These are phyloP conservation scores for Thunnus thynnus DNA, from an alignment of 2,113 vertebrate species.

Conservation along the genomic window DNA sequence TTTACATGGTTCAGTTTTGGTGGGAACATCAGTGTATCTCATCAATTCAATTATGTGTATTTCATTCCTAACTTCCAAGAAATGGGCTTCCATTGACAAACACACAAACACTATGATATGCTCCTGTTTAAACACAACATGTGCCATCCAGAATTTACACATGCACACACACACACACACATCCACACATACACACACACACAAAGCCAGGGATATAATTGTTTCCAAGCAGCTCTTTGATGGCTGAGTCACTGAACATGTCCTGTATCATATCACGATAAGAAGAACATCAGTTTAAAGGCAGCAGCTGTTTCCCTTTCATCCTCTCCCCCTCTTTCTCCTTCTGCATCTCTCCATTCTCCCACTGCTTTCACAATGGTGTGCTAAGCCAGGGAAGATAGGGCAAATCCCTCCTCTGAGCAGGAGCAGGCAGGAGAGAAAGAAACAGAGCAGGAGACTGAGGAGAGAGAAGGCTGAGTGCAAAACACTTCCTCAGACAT, in stretches of 20 bases:
- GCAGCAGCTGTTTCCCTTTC: conserved; percentile 78
- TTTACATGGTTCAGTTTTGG: too few relatives aligned
- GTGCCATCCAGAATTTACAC: conserved; percentile 6
- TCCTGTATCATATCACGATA: conserved; percentile 75
- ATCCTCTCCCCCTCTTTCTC: conserved; percentile 65
- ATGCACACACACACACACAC: conserved; percentile 27
- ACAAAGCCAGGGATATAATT: conserved; percentile 58
- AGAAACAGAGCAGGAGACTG: conserved; percentile 20
- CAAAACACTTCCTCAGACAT: conserved; percentile 60
- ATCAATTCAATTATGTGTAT: too few relatives aligned
- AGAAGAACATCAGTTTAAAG: conserved; percentile 80
- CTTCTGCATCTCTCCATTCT: conserved; percentile 76
- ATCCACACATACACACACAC: conserved; percentile 14
- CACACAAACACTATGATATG: not conserved
- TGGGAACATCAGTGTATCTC: too few relatives aligned
- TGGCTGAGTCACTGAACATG: conserved; percentile 76
- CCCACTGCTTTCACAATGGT: conserved; percentile 82
- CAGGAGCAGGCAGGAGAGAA: conserved; percentile 62
- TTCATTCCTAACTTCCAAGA: not conserved
- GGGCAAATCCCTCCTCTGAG: conserved; percentile 82
- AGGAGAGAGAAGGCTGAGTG: conserved; percentile 42
- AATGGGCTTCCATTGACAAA: conserved; percentile 6
- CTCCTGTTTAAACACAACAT: conserved; percentile 7
- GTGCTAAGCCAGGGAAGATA: conserved; percentile 80
- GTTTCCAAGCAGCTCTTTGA: conserved; percentile 76